Evolutionary conservation across 2,888 invertebrate species (phyloP).

Genomic region (Panorpa germanica): DNA sequence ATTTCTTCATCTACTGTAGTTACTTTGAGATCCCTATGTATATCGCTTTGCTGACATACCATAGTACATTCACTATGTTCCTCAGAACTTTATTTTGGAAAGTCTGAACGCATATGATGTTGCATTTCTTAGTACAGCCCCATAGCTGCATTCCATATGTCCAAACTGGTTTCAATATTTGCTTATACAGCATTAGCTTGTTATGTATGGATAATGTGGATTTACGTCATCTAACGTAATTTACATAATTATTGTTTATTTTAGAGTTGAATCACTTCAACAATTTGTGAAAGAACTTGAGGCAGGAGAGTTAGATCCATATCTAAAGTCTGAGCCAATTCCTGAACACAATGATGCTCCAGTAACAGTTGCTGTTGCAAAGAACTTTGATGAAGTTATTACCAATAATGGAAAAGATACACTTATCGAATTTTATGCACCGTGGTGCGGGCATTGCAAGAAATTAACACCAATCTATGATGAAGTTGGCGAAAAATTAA

Average conservation of each 20-base stretch:
- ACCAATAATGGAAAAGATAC: constrained; percentile 82
- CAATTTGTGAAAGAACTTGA: constrained; percentile 69
- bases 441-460: constrained; percentile 99
- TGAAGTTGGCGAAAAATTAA: constrained; percentile 78
- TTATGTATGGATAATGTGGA: no score
- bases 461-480: constrained; percentile 85
- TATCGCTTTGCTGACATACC: no score
- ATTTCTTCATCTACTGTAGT: no score
- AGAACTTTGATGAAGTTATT: constrained; percentile 92
- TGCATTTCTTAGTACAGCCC: no score
- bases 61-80: no score
- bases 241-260: constrained; percentile 14
- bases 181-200: no score
- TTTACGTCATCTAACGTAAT: not conserved
- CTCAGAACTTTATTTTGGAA: no score
- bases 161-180: no score
- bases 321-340: constrained; percentile 85
- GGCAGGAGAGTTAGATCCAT: constrained; percentile 70
- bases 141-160: no score
- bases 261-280: constrained; percentile 65
- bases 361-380: constrained; percentile 82
- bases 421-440: constrained; percentile 95
- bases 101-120: no score
- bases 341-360: constrained; percentile 71
- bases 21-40: no score